Conservation (phyloP, 2,113 vertebrate genomes). For the Glaucomys volans region DNA sequence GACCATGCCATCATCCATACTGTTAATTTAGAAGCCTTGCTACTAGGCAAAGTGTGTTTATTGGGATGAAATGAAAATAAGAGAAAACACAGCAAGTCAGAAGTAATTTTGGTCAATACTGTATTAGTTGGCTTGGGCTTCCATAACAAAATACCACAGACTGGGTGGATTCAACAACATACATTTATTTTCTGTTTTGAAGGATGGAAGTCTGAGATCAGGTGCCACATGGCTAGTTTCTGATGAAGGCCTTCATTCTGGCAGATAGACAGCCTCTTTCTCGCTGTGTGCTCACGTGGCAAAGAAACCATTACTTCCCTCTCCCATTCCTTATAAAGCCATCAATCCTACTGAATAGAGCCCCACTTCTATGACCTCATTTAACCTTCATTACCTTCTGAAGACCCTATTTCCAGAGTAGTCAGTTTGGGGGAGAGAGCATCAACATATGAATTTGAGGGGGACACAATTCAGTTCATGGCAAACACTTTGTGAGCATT, state of each 20-base stretch:
- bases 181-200: not conserved
- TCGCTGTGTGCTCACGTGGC: not conserved
- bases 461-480: not conserved
- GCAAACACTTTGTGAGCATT: not conserved
- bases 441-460: not conserved
- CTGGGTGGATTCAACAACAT: not conserved
- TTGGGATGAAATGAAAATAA: conserved; percentile 40
- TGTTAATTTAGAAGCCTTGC: conserved; percentile 39
- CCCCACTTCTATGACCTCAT: not conserved
- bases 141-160: not conserved
- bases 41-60: not conserved
- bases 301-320: not conserved
- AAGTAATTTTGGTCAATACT: conserved; percentile 20
- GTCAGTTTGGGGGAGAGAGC: not conserved
- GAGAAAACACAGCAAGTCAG: not conserved
- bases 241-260: not conserved
- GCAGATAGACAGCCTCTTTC: not conserved
- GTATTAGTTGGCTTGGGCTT: not conserved
- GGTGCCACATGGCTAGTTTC: not conserved
- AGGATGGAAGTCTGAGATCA: not conserved
- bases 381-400: not conserved
- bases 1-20: not conserved
- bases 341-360: not conserved
- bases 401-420: not conserved
- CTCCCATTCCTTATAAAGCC: not conserved